Base-by-base conservation (phyloP, 2,888 invertebrate genomes). In the Ceriagrion tenellum region DNA sequence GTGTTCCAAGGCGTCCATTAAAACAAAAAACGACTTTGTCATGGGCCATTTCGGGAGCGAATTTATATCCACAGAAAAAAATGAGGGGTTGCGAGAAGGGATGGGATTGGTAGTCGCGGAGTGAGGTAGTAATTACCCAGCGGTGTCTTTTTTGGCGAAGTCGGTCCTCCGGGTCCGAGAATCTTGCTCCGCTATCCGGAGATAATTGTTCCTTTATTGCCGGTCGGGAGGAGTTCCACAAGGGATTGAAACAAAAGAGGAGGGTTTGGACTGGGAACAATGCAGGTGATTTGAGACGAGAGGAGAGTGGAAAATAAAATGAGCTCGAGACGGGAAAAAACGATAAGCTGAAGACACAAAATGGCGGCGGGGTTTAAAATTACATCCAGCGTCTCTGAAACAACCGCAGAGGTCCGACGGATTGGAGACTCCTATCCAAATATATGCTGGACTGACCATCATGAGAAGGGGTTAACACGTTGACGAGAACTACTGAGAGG, bases 201-300 rank as follows among this genome's bases (percentile, higher is more conserved):
- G 47, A 93, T 93, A 55, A 93, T 93, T 59, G 69, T 74, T 69
- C n/a, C 69, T 93, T 47, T 74, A 69, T 93, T 74, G 93, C 93
- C 47, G 16, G 26, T n/a, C 13, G 69, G 63, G 3, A 93, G 13
- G 69, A 69, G 69, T 23, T 26, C 13, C 26, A 8, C 0, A 35
- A 18, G 81, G 35, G 30, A 81, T 81, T 81, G 81, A 81, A 81
- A 81, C 81, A 81, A 81, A 81, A 26, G 81, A 35, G 35, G 13
- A 6, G 81, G 69, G 18, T 47, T 47, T 23, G 69, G 69, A 26
- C 69, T 10, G 69, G 26, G 69, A 81, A 81, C 30, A 81, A 81
- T 81, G 81, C 81, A 30, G 16, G 35, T 10, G 30, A 16, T 4
- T 35, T 30, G 81, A 30, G 35, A n/a, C 13, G 16, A 35, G 35